phyloP scores from a whole-genome alignment of 2,113 vertebrate genomes.

The Oreochromis aureus region DNA sequence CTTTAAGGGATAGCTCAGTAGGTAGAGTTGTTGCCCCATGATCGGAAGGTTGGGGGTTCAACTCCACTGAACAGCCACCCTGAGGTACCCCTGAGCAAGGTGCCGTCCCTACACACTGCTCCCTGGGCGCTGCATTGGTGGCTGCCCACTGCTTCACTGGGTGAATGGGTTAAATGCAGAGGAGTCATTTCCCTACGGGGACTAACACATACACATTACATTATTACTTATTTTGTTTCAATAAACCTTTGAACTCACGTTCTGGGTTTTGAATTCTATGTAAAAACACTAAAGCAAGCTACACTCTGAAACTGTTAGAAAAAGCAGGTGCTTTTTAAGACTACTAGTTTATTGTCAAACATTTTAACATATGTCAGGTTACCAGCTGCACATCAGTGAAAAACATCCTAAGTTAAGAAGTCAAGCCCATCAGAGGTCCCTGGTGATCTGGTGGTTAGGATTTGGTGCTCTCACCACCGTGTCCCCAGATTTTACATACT shows the following conservation, averaged over 20 bases:
- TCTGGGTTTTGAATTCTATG: neutral
- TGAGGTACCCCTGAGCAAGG: too few relatives aligned
- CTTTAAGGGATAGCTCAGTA: neutral
- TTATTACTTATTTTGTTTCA: neutral
- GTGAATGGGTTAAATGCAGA: too few relatives aligned
- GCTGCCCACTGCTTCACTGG: too few relatives aligned
- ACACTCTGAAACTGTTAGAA: neutral
- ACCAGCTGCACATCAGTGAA: neutral
- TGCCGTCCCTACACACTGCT: too few relatives aligned
- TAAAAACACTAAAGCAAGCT: neutral
- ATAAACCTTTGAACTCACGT: neutral
- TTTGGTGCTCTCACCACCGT: neutral
- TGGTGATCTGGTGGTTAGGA: neutral
- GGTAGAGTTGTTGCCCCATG: too few relatives aligned
- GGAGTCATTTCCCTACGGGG: too few relatives aligned
- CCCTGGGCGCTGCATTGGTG: too few relatives aligned
- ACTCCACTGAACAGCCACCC: too few relatives aligned
- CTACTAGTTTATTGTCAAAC: neutral
- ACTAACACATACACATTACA: too few relatives aligned
- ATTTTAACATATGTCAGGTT: neutral
- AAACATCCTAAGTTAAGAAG: neutral
- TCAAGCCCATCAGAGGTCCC: neutral
- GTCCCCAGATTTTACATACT: neutral
- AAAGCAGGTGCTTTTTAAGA: neutral
- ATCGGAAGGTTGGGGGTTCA: too few relatives aligned